These are phyloP conservation scores for Ferrisia virgata DNA, from an alignment of 2,888 invertebrate species.

Conservation along the genomic window DNA sequence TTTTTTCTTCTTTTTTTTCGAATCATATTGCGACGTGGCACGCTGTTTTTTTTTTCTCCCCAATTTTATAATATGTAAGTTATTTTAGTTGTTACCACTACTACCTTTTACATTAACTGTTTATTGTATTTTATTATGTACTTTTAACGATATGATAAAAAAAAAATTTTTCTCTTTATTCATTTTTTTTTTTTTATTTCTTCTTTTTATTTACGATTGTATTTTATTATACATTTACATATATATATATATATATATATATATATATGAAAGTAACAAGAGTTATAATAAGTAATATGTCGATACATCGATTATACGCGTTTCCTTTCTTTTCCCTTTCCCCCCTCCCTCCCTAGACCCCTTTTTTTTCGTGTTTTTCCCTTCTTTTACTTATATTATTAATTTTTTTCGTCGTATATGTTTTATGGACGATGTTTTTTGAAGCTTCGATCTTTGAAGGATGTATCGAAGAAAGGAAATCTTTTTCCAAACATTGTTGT, in stretches of 20 bases:
- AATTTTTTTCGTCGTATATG: neutral
- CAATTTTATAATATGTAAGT: slow-evolving; percentile 17
- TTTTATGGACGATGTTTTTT: neutral
- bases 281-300: neutral
- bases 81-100: slow-evolving; percentile 39
- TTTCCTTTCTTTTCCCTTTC: neutral
- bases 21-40: neutral
- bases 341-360: neutral
- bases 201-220: slow-evolving; percentile 23
- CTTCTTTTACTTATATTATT: neutral
- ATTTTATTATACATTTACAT: slow-evolving; percentile 19
- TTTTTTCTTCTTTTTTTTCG: neutral
- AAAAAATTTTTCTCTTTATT: neutral
- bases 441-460: neutral
- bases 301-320: neutral
- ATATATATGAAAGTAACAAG: neutral
- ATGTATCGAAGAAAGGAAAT: neutral
- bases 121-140: slow-evolving; percentile 17
- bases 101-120: slow-evolving; percentile 35
- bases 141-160: slow-evolving; percentile 14
- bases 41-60: slow-evolving; percentile 20
- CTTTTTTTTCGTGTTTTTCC: neutral
- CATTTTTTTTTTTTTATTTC: slow-evolving; percentile 15
- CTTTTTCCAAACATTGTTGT: neutral
- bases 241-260: too few relatives aligned